Evolutionary conservation across 2,888 invertebrate genomes (phyloP), one percentile per base, ranked within the genome.

Genomic region (Latrodectus hesperus): DNA sequence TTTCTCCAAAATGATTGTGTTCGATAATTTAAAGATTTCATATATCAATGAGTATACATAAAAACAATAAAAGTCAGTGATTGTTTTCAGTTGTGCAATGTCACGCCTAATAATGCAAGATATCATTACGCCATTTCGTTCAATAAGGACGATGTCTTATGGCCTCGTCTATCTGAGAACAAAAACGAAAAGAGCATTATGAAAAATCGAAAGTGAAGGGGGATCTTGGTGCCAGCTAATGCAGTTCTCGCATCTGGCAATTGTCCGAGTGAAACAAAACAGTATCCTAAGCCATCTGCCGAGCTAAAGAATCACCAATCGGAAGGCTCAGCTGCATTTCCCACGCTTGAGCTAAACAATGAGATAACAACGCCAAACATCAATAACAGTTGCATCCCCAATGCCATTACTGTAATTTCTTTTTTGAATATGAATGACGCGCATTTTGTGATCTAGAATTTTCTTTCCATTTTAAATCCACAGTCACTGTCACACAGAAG

Each of bases 401-500:
- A 60, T 60, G 60, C 60, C 60, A 12, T 16, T 60, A 16, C 60
- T 16, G 14, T n/a, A n/a, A 60, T 60, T 12, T 38, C 38, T 60
- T 60, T 60, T 12, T 16, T 60, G 60, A n/a, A 12, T 16, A 60
- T 16, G 12, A 60, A 60, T 60, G 60, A 12, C 10, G 11, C 60
- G 60, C 8, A 16, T 38, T 38, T 38, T 38, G 38, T 60, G n/a
- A 60, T 12, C 10, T 12, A 11, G 60, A 60, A 60, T 12, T 60
- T 60, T 60, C 38, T 38, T 38, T 38, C 6, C 38, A 38, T 38
- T 38, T 38, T 38, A 38, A 38, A 38, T 38, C 38, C 38, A 38
- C 60, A 60, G 60, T 60, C 60, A 60, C 10, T 60, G 60, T 60
- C 60, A 60, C 38, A 60, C 60, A 60, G 60, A 60, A 60, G 60